Base-by-base conservation (phyloP, 2,113 vertebrate genomes). In the Cryptotis parvus region DNA sequence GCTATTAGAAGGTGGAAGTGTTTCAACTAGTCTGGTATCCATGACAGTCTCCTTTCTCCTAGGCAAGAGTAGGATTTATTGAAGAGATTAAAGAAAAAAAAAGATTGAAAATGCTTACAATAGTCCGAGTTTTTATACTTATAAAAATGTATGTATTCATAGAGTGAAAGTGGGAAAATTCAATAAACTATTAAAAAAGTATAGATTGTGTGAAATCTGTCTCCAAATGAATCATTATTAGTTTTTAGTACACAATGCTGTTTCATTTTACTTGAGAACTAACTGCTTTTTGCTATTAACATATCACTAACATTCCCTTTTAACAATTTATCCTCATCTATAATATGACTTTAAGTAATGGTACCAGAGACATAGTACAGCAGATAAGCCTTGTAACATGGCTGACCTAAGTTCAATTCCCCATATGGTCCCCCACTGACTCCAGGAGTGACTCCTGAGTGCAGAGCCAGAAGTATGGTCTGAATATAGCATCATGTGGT, bases 281-380 rank as follows among this genome's bases (percentile, higher is more conserved):
- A 5, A n/a, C n/a, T n/a, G n/a, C n/a, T 74, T 72, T 73, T 77
- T 65, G 88, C 5, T 15, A 2, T 70, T 66, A 68, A 31, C 52
- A 41, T 69, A 37, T 52, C 33, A 55, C 45, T 12, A 83, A 70
- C 2, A 83, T 85, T 93, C 89, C 24, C 7, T 2, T 72, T 72
- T 73, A 31, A 61, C 8, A 79, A 35, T 3, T 39, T 1, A 80
- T 4, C 61, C 3, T 85, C 31, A 55, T 70, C 37, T 81, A 35
- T 66, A 66, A 65, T 33, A 61, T 79, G 18, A 72, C 78, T 79
- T 84, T 37, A 83, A 90, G 43, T 87, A 83, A 75, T 35, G 6
- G 49, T 9, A 14, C 9, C 45, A 49, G 45, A 49, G 45, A 49
- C 10, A 49, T 49, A 49, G 45, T 49, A 49, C 45, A 49, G 45